phyloP scores from a whole-genome alignment of 2,888 invertebrate genomes.

The Lagria hirta region DNA sequence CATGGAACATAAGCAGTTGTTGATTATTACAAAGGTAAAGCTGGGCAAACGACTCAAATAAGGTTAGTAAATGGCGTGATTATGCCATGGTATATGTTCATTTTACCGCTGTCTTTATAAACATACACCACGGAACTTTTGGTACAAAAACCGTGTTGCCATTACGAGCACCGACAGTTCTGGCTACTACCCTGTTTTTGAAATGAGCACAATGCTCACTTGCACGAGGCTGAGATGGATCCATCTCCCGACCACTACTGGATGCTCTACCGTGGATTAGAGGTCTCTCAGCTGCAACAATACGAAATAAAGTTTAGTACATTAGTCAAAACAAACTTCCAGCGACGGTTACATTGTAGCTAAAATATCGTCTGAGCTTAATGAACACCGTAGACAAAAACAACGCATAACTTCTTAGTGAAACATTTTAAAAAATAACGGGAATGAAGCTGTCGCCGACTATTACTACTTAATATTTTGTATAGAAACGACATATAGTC shows the following conservation, averaged over 20 bases:
- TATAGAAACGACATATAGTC: no score
- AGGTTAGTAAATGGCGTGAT: constrained; percentile 38
- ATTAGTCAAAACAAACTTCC: no score
- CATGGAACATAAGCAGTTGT: constrained; percentile 53
- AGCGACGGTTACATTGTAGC: no score
- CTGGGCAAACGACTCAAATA: constrained; percentile 41
- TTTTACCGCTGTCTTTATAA: constrained; percentile 7
- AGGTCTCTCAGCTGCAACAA: constrained; percentile 31
- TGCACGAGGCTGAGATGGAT: constrained; percentile 21
- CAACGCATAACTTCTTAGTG: no score
- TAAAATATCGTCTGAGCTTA: no score
- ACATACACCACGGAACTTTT: constrained; percentile 24
- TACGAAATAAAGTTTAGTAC: no score
- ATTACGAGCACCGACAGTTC: constrained; percentile 28
- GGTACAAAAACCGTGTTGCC: constrained; percentile 21
- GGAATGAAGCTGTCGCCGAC: no score
- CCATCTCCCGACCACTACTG: constrained; percentile 8
- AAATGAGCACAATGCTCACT: constrained; percentile 20
- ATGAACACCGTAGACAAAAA: no score
- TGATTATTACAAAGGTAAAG: constrained; percentile 31
- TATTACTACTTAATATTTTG: no score
- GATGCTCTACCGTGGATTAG: constrained; percentile 26
- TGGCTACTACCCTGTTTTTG: constrained; percentile 47
- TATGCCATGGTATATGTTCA: constrained; percentile 19
- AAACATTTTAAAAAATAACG: no score